Percentiles rank a stretch among this genome's conserved stretches.
These are phyloP conservation scores for Lepidotrigona ventralis DNA, from an alignment of 1,140 invertebrate genomes.

Conservation along the genomic window DNA sequence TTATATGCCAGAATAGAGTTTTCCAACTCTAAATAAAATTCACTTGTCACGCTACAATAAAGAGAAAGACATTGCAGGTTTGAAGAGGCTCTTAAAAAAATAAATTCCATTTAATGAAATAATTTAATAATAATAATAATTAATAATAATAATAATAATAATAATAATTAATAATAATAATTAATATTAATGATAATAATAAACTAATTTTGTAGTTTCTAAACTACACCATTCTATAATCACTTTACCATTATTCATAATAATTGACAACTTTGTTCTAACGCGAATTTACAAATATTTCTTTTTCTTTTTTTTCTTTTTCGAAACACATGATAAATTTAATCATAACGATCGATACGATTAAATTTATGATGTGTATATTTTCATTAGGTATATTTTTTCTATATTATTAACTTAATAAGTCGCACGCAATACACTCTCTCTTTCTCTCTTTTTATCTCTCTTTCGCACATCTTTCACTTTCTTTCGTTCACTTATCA, in stretches of 20 bases:
- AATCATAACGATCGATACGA: conserved; percentile 45
- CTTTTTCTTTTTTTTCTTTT: not conserved
- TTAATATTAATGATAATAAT: conserved; percentile 30
- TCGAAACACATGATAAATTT: no score
- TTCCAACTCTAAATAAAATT: conserved; percentile 3
- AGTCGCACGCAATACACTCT: conserved; percentile 46
- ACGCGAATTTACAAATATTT: conserved; percentile 62
- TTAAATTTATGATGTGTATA: conserved; percentile 55
- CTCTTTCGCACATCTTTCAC: conserved; percentile 37
- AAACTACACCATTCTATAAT: conserved; percentile 58
- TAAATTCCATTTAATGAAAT: conserved; percentile 63
- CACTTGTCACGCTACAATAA: conserved; percentile 18
- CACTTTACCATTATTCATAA: conserved; percentile 71
- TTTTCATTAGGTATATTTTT: conserved; percentile 61
- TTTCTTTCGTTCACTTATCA: conserved; percentile 55
- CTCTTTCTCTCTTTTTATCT: conserved; percentile 23
- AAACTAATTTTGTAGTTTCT: no score
- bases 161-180: conserved; percentile 21
- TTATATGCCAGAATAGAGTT: conserved; percentile 9
- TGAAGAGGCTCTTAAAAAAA: conserved; percentile 58
- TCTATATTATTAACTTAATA: conserved; percentile 67
- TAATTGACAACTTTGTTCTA: conserved; percentile 78
- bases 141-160: conserved; percentile 35
- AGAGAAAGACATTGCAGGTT: conserved; percentile 40
- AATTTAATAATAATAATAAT: conserved; percentile 60